Percentiles rank a stretch among this genome's conserved stretches.
These are phyloP conservation scores for Hoplostethus mediterraneus DNA, from an alignment of 2,797 vertebrate genomes.

Conservation along the genomic window DNA sequence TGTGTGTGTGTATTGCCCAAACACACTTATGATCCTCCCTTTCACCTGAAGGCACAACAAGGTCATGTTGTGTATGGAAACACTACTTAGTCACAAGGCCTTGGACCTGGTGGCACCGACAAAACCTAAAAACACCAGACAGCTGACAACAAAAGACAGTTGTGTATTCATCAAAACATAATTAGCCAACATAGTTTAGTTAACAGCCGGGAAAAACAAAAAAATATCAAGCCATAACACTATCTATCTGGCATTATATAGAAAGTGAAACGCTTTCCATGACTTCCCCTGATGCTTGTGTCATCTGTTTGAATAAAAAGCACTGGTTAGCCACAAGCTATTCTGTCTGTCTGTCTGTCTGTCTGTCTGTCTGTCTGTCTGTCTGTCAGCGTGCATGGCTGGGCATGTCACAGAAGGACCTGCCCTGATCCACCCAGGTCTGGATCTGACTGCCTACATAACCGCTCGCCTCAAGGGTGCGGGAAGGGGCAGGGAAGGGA, in stretches of 20 bases:
- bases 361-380: neutral
- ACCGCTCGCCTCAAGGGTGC: slow-evolving; percentile 56
- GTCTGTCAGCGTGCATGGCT: slow-evolving; percentile 54
- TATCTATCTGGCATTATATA: slow-evolving; percentile 23
- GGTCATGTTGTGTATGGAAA: slow-evolving; percentile 69
- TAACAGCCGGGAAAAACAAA: neutral
- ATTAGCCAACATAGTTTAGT: neutral
- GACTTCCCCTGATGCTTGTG: slow-evolving; percentile 32
- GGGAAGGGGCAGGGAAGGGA: slow-evolving; percentile 53
- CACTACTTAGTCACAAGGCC: slow-evolving; percentile 28
- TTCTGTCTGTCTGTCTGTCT: slow-evolving; percentile 51
- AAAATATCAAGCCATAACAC: neutral
- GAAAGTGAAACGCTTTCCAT: slow-evolving; percentile 45
- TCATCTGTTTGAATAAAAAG: slow-evolving; percentile 52
- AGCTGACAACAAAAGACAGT: neutral
- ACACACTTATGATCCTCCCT: slow-evolving; percentile 9
- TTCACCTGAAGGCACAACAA: slow-evolving; percentile 56
- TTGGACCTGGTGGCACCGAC: neutral
- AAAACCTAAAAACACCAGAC: slow-evolving; percentile 1
- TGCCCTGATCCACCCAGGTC: slow-evolving; percentile 58
- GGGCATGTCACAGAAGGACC: slow-evolving; percentile 50
- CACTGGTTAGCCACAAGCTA: slow-evolving; percentile 47
- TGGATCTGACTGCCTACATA: slow-evolving; percentile 58
- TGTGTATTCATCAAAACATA: neutral
- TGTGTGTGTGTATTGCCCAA: slow-evolving; percentile 22